These are phyloP conservation scores for Eupeodes corollae DNA, from an alignment of 1,140 invertebrate genomes.

Conservation along the genomic window DNA sequence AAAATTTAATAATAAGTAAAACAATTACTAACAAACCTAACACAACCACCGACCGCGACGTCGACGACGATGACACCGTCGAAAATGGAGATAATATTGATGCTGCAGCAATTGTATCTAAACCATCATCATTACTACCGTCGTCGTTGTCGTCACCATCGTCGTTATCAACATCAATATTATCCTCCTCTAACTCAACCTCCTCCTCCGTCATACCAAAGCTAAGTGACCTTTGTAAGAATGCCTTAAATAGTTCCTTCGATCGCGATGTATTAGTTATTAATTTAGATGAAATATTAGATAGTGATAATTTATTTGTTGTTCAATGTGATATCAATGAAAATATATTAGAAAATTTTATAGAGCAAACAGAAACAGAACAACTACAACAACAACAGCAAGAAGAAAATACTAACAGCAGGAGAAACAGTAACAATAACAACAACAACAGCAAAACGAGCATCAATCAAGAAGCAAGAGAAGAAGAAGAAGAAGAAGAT, in stretches of 20 bases:
- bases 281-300: conserved; percentile 30
- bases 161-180: too few relatives aligned
- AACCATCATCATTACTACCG: too few relatives aligned
- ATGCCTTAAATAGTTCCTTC: conserved; percentile 37
- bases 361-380: background rate
- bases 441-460: background rate
- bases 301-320: conserved; percentile 30
- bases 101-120: too few relatives aligned
- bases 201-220: conserved; percentile 19
- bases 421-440: background rate
- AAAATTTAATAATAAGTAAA: too few relatives aligned
- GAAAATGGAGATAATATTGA: too few relatives aligned
- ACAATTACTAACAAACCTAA: too few relatives aligned
- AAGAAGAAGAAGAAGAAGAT: too few relatives aligned
- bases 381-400: background rate
- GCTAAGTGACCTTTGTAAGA: conserved; percentile 38
- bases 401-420: background rate
- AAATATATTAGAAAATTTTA: conserved; percentile 18
- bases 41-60: too few relatives aligned
- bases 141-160: too few relatives aligned
- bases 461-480: too few relatives aligned
- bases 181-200: too few relatives aligned
- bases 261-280: conserved; percentile 26
- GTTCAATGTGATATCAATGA: conserved; percentile 35
- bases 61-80: too few relatives aligned